Base-by-base conservation (phyloP, 2,888 invertebrate genomes). In the Coelopa pilipes region DNA sequence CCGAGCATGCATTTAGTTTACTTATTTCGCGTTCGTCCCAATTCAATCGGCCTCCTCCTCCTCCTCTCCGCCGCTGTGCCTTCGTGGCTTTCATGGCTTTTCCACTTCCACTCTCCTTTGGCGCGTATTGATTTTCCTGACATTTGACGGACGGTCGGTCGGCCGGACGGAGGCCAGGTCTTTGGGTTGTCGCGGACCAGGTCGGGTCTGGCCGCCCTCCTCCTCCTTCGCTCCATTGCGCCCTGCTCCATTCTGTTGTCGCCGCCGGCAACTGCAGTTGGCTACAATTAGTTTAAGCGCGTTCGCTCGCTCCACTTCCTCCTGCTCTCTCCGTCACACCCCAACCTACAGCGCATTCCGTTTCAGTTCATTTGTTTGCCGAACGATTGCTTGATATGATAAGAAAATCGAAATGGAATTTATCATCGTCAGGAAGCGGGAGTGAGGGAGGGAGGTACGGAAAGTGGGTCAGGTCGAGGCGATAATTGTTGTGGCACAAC, bases 91-190 rank as follows among this genome's bases (percentile, higher is more conserved):
- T 73, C 34, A 24, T 50, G 15, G 34, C 7, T 34, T n/a, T n/a
- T n/a, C n/a, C n/a, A 34, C 7, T 34, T 34, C 34, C 7, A 7
- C 7, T 34, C 34, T 34, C 34, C 34, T 34, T 34, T 34, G 34
- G 7, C 2, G 49, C 19, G 45, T 71, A 71, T 71, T 71, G 71
- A 71, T 71, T 71, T 72, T 69, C 21, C 57, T 72, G 24, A 53
- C 70, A 50, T 45, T 60, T 13, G 34, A 34, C 34, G 2, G 34
- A 34, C 34, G 34, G 34, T 34, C 34, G 34, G 34, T 50, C 46
- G 17, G 10, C n/a, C 13, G 12, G 46, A 49, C 10, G 45, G 5
- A 17, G 17, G 19, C 13, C 13, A 12, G 11, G 67, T 50, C 55
- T 68, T 24, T 57, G 46, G 34, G 34, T 34, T 34, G 2, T 34